These are phyloP conservation scores for Zosterops lateralis DNA, from an alignment of 2,113 vertebrate genomes.

Conservation along the genomic window DNA sequence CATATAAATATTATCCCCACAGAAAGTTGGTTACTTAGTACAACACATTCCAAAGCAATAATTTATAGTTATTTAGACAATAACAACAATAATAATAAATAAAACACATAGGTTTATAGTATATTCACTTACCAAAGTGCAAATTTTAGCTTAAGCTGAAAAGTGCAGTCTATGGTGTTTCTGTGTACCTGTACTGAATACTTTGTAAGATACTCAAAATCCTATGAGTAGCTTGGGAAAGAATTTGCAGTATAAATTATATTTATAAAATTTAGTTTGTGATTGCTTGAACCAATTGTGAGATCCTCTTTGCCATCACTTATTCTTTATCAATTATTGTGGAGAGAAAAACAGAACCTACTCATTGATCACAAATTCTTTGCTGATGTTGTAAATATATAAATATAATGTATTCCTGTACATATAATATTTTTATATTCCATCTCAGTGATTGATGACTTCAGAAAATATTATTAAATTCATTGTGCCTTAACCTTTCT, in stretches of 20 bases:
- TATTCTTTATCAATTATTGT: not conserved
- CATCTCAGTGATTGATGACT: not conserved
- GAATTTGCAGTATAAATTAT: not conserved
- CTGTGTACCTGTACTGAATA: not conserved
- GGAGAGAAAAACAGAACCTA: not conserved
- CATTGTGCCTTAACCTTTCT: not conserved
- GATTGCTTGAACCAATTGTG: not conserved
- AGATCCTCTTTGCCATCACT: not conserved
- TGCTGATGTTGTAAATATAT: not conserved
- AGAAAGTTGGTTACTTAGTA: not conserved
- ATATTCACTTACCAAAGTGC: not conserved
- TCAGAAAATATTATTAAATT: not conserved
- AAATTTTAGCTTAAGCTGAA: not conserved
- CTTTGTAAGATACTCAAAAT: not conserved
- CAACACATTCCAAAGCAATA: not conserved
- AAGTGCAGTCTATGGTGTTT: not conserved
- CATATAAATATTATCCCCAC: not conserved
- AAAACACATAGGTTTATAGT: not conserved
- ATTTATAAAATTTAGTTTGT: not conserved
- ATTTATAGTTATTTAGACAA: not conserved
- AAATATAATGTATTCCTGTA: not conserved
- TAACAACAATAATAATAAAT: not conserved
- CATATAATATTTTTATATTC: not conserved
- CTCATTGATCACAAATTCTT: not conserved
- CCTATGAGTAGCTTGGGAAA: not conserved